These are phyloP conservation scores for Sebastes fasciatus DNA, from an alignment of 2,113 vertebrate genomes.

Conservation along the genomic window DNA sequence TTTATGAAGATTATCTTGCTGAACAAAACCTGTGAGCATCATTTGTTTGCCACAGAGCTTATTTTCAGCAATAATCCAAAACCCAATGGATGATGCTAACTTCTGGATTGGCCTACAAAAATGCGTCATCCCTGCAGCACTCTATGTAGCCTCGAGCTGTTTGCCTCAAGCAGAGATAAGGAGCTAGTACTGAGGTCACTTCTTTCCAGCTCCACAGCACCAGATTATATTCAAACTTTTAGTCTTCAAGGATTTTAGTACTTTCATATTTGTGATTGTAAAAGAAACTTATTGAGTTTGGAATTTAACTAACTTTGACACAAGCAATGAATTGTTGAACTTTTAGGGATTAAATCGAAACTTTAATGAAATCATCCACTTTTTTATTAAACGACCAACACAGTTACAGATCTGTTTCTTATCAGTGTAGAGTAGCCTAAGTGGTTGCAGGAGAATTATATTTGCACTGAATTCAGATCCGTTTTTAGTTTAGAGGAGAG, in stretches of 20 bases:
- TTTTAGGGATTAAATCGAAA: not conserved
- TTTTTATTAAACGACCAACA: not conserved
- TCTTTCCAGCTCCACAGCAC: not conserved
- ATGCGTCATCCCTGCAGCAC: too few relatives aligned
- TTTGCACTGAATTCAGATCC: not conserved
- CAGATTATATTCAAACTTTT: not conserved
- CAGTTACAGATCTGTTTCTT: not conserved
- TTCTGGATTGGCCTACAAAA: too few relatives aligned
- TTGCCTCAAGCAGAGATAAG: not conserved
- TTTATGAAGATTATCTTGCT: too few relatives aligned
- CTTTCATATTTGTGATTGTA: not conserved
- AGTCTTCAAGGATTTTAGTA: not conserved
- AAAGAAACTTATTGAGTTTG: not conserved
- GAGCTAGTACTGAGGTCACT: not conserved
- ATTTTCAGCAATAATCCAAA: too few relatives aligned
- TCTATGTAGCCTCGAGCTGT: not conserved
- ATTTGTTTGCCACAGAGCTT: too few relatives aligned
- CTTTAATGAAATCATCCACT: not conserved
- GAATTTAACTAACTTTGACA: not conserved
- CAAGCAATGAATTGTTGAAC: not conserved
- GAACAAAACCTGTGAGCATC: too few relatives aligned
- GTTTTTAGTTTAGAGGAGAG: conserved; percentile 43
- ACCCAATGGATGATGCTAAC: too few relatives aligned
- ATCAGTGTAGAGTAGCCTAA: not conserved
- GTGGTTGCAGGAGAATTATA: not conserved